Evolutionary conservation across 2,113 vertebrate species (phyloP), one percentile per base, ranked within the genome.

Genomic region (Malurus alboscapulatus): DNA sequence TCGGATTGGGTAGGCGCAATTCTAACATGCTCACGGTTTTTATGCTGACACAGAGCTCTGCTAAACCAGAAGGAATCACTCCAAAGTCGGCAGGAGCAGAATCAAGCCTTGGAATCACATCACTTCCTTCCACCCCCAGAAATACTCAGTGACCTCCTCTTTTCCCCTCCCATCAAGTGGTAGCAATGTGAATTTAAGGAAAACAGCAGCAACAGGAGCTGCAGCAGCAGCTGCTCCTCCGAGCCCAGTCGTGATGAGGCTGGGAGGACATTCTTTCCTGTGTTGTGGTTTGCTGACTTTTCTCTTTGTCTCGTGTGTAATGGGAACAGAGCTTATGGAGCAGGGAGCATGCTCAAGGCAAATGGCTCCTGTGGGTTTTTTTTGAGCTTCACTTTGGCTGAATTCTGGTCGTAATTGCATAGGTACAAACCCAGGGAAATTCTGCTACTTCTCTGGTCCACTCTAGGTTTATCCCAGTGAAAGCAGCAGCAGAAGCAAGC

Each of bases 201-300:
- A 79, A 94, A 73, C 62, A 61, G 82, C 90, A 68, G 77, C 44
- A 76, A 84, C 54, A 68, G 75, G 69, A 87, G 65, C 87, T 87
- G 82, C 48, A 29, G 84, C 65, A 80, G 94, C 95, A 88, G 94
- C 91, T 84, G 89, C 78, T 94, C 11, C 62, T 67, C n/a, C 0
- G 0, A 73, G 78, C 71, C 2, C 24, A 29, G 58, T 91, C 75
- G 75, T 12, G 6, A 40, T n/a, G 84, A 79, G 89, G 82, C 96
- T 0, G 3, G 30, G 87, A 94, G 89, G 48, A 36, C 93, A 96
- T 96, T 94, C 87, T 72, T 96, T 90, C 67, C 94, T 90, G 62
- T 82, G 51, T 77, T 96, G 95, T 96, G 96, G 95, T 92, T 96
- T 96, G 84, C 94, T 95, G 93, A 94, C 91, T 96, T 92, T 55